A percentile compares a stretch with the other conserved stretches of the same genome.
Conservation (phyloP, 2,888 invertebrate species). For the Philonicus albiceps region DNA sequence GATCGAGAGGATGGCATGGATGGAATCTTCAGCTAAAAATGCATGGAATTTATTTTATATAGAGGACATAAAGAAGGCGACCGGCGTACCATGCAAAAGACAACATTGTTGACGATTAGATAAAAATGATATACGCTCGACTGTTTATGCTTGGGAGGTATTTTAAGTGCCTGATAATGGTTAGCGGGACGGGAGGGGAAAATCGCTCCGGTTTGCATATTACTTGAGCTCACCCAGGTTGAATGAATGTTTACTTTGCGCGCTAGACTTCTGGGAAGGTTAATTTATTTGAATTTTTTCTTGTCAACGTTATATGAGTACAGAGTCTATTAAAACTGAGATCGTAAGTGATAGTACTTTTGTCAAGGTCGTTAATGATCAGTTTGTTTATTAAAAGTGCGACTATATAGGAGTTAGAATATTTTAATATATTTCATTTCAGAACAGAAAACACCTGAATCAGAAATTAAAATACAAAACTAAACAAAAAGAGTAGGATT, state of each 20-base stretch:
- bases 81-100: background rate
- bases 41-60: background rate
- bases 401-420: background rate
- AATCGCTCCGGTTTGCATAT: background rate
- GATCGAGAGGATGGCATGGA: background rate
- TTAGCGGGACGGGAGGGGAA: background rate
- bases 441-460: too few relatives aligned
- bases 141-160: background rate
- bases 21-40: background rate
- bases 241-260: background rate
- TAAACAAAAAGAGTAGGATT: too few relatives aligned
- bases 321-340: background rate
- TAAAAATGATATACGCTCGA: background rate
- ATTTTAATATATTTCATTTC: too few relatives aligned
- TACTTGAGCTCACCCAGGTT: background rate
- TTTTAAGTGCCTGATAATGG: background rate
- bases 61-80: background rate
- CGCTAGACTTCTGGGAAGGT: background rate
- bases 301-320: background rate
- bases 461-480: too few relatives aligned
- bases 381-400: background rate
- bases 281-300: background rate
- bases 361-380: background rate
- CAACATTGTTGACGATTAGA: slow-evolving; percentile 5
- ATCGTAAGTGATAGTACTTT: background rate